A percentile compares a stretch with the other conserved stretches of the same genome.
Evolutionary conservation across 92 coral and sea anemone genomes (phyloP).

Genomic region (Epizoanthus ramosus): DNA sequence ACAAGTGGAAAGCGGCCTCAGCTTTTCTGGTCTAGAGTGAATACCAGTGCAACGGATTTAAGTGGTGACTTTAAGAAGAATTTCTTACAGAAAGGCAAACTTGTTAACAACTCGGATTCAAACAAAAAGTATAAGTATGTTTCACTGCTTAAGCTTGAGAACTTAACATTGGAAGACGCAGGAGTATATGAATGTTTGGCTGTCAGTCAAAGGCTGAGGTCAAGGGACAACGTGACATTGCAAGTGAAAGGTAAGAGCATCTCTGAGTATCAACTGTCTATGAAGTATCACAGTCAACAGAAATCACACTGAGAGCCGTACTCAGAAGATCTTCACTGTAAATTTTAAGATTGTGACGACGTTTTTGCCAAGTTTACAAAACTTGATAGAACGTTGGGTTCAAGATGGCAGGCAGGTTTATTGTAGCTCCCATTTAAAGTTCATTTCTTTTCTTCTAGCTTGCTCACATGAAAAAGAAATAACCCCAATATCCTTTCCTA

Average conservation of each 20-base stretch:
- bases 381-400: too few relatives aligned
- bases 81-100: neutral
- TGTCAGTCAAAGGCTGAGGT: neutral
- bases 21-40: neutral
- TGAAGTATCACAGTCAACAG: neutral
- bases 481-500: too few relatives aligned
- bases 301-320: too few relatives aligned
- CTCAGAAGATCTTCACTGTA: too few relatives aligned
- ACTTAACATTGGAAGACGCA: conserved; percentile 11
- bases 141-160: neutral
- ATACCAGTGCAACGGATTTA: neutral
- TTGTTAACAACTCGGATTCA: too few relatives aligned
- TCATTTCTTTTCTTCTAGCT: too few relatives aligned
- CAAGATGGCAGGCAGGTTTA: too few relatives aligned
- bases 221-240: neutral
- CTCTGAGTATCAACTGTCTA: neutral
- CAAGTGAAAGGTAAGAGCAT: conserved; percentile 3
- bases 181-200: conserved; percentile 23
- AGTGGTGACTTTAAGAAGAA: neutral
- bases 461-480: too few relatives aligned
- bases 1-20: neutral
- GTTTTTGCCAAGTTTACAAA: too few relatives aligned
- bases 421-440: too few relatives aligned
- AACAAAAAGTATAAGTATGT: neutral
- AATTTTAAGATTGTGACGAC: too few relatives aligned